These are phyloP conservation scores for Gymnocheta viridis DNA, from an alignment of 2,888 invertebrate species.

Conservation along the genomic window DNA sequence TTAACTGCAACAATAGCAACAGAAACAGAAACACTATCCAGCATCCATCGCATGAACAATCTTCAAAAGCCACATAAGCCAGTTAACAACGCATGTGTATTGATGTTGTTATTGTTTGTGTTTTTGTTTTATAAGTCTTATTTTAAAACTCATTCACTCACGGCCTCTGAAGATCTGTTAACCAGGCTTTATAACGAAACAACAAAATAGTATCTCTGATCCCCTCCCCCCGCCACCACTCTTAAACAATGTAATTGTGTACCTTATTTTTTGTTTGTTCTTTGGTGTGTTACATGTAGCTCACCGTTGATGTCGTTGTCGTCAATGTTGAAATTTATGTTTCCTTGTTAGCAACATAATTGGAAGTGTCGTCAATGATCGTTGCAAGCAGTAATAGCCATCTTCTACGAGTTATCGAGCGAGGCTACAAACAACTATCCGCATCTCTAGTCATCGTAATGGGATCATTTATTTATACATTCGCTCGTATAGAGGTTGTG, in stretches of 20 bases:
- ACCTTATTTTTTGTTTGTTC: background rate
- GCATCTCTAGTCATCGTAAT: slow-evolving; percentile 56
- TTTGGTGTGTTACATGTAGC: slow-evolving; percentile 57
- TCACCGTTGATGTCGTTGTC: slow-evolving; percentile 67
- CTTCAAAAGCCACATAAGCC: slow-evolving; percentile 5
- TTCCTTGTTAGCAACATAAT: slow-evolving; percentile 74
- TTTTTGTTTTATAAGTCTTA: slow-evolving; percentile 39
- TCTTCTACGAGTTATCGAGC: slow-evolving; percentile 50
- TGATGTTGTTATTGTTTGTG: background rate
- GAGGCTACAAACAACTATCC: slow-evolving; percentile 31
- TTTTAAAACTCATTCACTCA: slow-evolving; percentile 65
- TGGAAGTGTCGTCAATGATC: slow-evolving; percentile 74
- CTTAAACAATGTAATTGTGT: slow-evolving; percentile 24
- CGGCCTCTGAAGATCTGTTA: slow-evolving; percentile 58
- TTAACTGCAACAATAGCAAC: slow-evolving; percentile 22
- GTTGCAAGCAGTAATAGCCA: slow-evolving; percentile 67
- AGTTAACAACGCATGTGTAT: slow-evolving; percentile 21
- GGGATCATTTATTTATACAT: slow-evolving; percentile 63
- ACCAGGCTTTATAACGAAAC: slow-evolving; percentile 29
- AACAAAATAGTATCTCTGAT: slow-evolving; percentile 5
- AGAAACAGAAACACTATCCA: slow-evolving; percentile 13
- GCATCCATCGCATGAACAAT: slow-evolving; percentile 20
- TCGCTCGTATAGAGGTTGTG: slow-evolving; percentile 35
- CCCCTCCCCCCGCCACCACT: too few relatives aligned
- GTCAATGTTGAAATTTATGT: slow-evolving; percentile 73